phyloP scores from a whole-genome alignment of 1,140 invertebrate species.

The Hydropsyche tenuis region DNA sequence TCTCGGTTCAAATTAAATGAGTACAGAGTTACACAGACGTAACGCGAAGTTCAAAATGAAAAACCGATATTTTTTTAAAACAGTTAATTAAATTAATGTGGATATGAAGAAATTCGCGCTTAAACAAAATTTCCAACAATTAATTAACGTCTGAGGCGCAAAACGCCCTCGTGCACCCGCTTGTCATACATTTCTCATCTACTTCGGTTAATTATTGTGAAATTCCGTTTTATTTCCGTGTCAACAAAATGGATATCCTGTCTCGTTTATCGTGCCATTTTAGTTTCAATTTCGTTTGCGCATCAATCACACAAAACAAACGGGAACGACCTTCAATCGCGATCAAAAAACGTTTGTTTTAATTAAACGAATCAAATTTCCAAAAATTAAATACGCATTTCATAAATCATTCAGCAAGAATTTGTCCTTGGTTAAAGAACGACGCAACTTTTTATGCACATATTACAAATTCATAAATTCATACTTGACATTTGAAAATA shows the following conservation, averaged over 20 bases:
- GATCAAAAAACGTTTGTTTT: too few species aligned
- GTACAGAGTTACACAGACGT: background rate
- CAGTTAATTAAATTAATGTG: background rate
- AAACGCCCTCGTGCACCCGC: background rate
- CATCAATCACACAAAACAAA: background rate
- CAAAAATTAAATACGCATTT: too few species aligned
- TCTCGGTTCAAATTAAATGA: background rate
- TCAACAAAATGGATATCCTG: background rate
- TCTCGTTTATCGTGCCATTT: background rate
- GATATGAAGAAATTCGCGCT: background rate
- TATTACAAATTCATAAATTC: too few species aligned
- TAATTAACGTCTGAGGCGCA: conserved; percentile 3
- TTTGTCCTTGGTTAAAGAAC: too few species aligned
- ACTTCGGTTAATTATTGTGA: conserved; percentile 2
- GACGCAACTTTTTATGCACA: too few species aligned
- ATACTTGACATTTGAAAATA: too few species aligned
- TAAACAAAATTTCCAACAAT: background rate
- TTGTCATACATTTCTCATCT: background rate
- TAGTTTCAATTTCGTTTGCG: background rate
- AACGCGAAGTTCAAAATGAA: background rate
- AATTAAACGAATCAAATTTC: too few species aligned
- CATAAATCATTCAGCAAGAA: too few species aligned
- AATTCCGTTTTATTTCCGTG: background rate
- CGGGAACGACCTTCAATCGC: too few species aligned
- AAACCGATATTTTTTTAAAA: background rate